Conservation (phyloP, 2,888 invertebrate genomes). For the Taphrorychus bicolor region DNA sequence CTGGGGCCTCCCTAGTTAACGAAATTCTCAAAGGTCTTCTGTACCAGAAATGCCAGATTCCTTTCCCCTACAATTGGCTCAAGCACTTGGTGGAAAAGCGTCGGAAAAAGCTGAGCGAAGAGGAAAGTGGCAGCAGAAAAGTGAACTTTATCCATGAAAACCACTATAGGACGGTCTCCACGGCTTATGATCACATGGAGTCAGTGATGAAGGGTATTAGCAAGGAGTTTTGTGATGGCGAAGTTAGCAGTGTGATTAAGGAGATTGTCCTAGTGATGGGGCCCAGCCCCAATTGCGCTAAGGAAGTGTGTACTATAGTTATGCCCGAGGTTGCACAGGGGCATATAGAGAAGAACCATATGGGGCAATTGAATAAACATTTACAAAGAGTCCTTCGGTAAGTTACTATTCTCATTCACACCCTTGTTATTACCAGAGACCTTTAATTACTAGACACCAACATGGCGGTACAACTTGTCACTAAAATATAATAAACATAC, state of each 20-base stretch:
- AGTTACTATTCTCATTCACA: too few species aligned
- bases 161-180: conserved; percentile 50
- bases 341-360: conserved; percentile 53
- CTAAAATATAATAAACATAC: too few species aligned
- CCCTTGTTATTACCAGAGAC: too few species aligned
- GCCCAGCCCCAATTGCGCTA: conserved; percentile 49
- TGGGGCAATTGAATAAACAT: conserved; percentile 46
- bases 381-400: conserved; percentile 54
- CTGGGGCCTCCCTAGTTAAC: conserved; percentile 65
- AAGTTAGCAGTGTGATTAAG: conserved; percentile 44
- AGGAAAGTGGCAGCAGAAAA: not conserved
- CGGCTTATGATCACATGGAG: conserved; percentile 51
- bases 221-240: conserved; percentile 48
- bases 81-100: conserved; percentile 51
- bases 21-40: conserved; percentile 66
- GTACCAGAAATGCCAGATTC: conserved; percentile 64
- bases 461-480: too few species aligned
- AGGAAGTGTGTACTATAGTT: conserved; percentile 51
- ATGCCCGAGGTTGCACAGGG: conserved; percentile 46
- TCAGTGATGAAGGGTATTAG: conserved; percentile 49
- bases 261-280: conserved; percentile 54
- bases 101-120: conserved; percentile 37
- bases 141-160: conserved; percentile 48
- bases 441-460: too few species aligned
- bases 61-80: conserved; percentile 53